These are phyloP conservation scores for Botia almorhae DNA, from an alignment of 2,797 vertebrate genomes.

Conservation along the genomic window DNA sequence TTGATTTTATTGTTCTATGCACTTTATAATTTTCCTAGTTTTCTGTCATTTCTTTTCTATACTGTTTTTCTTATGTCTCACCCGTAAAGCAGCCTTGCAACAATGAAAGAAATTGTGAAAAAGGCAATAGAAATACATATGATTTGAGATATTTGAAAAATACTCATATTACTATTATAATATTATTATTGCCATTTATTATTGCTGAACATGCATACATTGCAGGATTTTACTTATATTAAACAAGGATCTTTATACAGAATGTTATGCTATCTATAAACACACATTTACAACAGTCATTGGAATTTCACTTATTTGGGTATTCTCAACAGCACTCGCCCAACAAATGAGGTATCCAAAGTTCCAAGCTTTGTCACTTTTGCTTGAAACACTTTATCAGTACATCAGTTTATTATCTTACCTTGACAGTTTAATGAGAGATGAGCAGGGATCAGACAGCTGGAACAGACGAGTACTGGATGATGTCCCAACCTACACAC, in stretches of 20 bases:
- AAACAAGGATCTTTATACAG: too few relatives aligned
- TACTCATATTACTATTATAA: too few relatives aligned
- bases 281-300: background rate
- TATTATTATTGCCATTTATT: too few relatives aligned
- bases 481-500: conserved; percentile 10
- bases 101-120: too few relatives aligned
- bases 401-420: conserved; percentile 56
- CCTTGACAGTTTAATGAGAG: conserved; percentile 63
- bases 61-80: too few relatives aligned
- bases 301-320: background rate
- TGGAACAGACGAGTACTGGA: conserved; percentile 16
- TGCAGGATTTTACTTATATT: too few relatives aligned
- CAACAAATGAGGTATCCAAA: background rate
- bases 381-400: background rate
- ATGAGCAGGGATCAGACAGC: conserved; percentile 14
- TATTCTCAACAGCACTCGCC: background rate
- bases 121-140: too few relatives aligned
- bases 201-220: background rate
- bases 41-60: too few relatives aligned
- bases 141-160: too few relatives aligned
- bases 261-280: background rate
- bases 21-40: too few relatives aligned
- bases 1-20: background rate
- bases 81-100: too few relatives aligned
- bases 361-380: background rate